Base-by-base conservation (phyloP, 1,140 invertebrate species). In the Mactra quadrangularis region DNA sequence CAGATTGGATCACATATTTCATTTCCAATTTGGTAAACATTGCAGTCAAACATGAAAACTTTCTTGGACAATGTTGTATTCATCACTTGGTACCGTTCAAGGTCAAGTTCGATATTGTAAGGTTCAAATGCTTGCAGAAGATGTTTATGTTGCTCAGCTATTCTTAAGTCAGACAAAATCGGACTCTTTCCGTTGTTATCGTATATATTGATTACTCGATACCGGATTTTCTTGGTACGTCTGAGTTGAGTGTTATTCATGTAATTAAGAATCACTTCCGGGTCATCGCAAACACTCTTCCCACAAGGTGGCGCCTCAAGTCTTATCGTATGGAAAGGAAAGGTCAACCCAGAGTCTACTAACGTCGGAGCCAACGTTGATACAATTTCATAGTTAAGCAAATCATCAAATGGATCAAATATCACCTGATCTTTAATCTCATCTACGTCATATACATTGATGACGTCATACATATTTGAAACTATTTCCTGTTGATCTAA, bases 281-380 rank as follows among this genome's bases (percentile, higher is more conserved):
- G 90, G 57, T 90, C 86, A 70, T 92, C 91, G 66, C 91, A 92
- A 0, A 90, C 84, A 15, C 90, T 91, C n/a, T 86, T 45, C 0
- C 91, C 91, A 68, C 91, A 92, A 15, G 76, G 75, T 15, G 91
- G 90, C 77, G 85, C 79, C 50, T 83, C 53, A 19, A 89, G 41
- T 29, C 62, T 38, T 1, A 88, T 45, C 38, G 87, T 70, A 60
- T 87, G 83, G 25, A 57, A 25, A 33, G 72, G 60, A n/a, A 79
- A 31, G n/a, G 60, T 55, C 13, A 89, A 84, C 71, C 81, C 79
- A 11, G 87, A 87, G 9, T 27, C 15, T 29, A 86, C 74, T 15
- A 87, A 22, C 15, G 71, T 27, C 25, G 82, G 50, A n/a, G 9
- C 19, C 41, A 38, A 53, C 4, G 47, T 45, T 1, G 74, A 76